phyloP scores from a whole-genome alignment of 2,797 vertebrate genomes.

The Halcyon badia region DNA sequence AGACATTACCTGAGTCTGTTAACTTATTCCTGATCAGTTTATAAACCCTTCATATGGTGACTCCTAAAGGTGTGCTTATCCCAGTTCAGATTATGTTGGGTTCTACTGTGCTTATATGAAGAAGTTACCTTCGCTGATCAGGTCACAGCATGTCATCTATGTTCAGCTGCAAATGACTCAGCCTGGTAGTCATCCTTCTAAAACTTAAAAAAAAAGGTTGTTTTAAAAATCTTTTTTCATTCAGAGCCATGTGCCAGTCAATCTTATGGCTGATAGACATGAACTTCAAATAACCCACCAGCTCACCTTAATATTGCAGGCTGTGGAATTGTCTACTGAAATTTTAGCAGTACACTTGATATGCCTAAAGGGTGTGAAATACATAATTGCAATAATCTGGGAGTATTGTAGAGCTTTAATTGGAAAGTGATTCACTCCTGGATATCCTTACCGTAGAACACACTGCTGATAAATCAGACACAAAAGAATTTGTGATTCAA shows the following conservation, averaged over 20 bases:
- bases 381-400: neutral
- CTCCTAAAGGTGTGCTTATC: neutral
- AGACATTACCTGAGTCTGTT: neutral
- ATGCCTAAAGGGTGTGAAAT: neutral
- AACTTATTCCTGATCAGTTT: neutral
- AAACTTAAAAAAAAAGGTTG: neutral
- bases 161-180: neutral
- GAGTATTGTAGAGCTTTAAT: neutral
- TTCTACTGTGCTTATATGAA: rapidly evolving
- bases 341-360: constrained; percentile 13
- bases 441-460: neutral
- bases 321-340: neutral
- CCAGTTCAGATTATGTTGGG: neutral
- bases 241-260: neutral
- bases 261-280: neutral
- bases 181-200: neutral
- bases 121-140: neutral
- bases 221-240: neutral
- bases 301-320: neutral
- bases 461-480: constrained; percentile 17
- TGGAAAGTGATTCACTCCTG: neutral
- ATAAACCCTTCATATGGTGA: neutral
- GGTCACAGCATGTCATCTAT: neutral
- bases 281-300: constrained; percentile 17
- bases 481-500: constrained; percentile 29